Base-by-base conservation (phyloP, 53 echinoderm and acorn worm species). In the Glandiceps talaboti region DNA sequence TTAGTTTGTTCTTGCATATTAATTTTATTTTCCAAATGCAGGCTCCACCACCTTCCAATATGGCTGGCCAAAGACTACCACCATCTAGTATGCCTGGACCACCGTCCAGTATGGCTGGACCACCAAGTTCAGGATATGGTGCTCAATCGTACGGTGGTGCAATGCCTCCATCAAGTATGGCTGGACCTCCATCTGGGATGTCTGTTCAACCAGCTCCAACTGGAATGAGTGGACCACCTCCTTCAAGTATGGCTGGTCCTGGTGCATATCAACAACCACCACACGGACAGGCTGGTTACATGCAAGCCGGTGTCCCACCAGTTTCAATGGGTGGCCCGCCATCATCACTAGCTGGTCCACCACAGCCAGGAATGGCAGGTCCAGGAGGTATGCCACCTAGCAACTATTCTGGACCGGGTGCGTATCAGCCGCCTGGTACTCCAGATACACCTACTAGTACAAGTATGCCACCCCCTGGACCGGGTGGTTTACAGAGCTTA, bases 41-140 rank as follows among this genome's bases (percentile, higher is more conserved):
- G 30, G 29, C 25, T 14, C 76, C 32, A 12, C 80, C 77, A 28
- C 83, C 87, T 10, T 30, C 87, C 14, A 76, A 81, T 30, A 80
- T 77, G 80, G 14, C 83, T 30, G 85, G 87, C 25, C 86, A 76
- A 76, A 84, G 82, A 45, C 89, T 84, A 77, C 75, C 83, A n/a
- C 86, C 77, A 73, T 29, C 64, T 27, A 74, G 81, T 64, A 32
- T 77, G 31, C 85, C 88, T 0, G 81, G 76, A 27, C 32, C 31
- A 29, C 82, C 75, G 79, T 30, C 80, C 45, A 79, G 27, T 79
- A 83, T 73, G 32, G 85, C 75, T 26, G 82, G 82, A n/a, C 29
- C 81, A 30, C 80, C 74, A 76, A 74, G 74, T 32, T 77, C 45
- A 74, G 64, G 74, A 29, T 79, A 74, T 27, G 83, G 83, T 0